Percentiles rank a stretch among this genome's conserved stretches.
These are phyloP conservation scores for Aphelocoma californica DNA, from an alignment of 2,797 vertebrate genomes.

Conservation along the genomic window DNA sequence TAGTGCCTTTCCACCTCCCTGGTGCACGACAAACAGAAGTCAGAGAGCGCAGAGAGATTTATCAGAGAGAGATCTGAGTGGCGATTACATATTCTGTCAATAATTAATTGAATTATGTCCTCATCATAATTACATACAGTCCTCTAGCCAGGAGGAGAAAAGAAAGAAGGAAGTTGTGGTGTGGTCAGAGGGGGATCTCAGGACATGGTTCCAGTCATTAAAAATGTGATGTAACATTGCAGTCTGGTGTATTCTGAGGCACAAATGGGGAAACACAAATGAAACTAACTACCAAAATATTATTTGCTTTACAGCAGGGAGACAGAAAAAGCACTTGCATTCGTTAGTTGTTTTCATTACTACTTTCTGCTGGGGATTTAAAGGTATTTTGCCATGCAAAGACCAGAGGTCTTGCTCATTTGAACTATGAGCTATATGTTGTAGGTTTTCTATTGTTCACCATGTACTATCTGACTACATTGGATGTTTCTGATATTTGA, in stretches of 20 bases:
- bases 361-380: background rate
- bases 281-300: background rate
- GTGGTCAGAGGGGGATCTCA: constrained; percentile 45
- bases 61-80: constrained; percentile 7
- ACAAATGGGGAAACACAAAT: constrained; percentile 28
- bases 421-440: background rate
- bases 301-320: background rate
- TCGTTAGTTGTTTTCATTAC: background rate
- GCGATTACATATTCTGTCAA: constrained; percentile 39
- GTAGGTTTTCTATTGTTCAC: background rate
- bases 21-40: constrained; percentile 38
- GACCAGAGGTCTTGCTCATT: background rate
- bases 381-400: background rate
- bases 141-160: constrained; percentile 2
- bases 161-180: constrained; percentile 43
- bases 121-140: constrained; percentile 39
- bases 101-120: constrained; percentile 57
- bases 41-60: background rate
- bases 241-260: constrained; percentile 49
- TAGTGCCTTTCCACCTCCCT: constrained; percentile 8
- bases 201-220: constrained; percentile 51
- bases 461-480: background rate
- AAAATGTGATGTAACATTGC: constrained; percentile 56
- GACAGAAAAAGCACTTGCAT: background rate
- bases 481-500: background rate